Conservation (phyloP, 2,797 vertebrate species). For the Calcarius lapponicus region DNA sequence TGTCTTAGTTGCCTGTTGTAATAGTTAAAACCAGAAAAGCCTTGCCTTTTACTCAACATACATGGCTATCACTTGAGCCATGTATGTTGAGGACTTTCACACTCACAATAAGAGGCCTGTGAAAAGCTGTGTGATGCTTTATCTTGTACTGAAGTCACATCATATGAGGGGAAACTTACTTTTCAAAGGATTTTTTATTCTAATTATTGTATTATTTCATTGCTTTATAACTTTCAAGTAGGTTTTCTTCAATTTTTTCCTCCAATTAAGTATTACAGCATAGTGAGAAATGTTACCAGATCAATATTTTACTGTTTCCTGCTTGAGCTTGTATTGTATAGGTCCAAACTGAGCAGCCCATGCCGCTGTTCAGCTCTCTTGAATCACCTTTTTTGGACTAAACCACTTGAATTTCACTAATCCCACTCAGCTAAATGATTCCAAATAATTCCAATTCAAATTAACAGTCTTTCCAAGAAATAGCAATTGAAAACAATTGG, state of each 20-base stretch:
- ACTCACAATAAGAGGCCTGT: neutral
- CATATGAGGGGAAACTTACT: neutral
- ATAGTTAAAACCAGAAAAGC: neutral
- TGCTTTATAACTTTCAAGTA: neutral
- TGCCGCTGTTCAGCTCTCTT: neutral
- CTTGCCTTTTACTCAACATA: neutral
- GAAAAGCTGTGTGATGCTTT: neutral
- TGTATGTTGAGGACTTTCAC: neutral
- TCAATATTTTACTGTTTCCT: neutral
- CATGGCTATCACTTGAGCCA: neutral
- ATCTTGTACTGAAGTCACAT: neutral
- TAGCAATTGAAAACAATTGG: neutral
- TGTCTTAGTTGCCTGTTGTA: neutral
- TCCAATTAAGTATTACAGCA: neutral
- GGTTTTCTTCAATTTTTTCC: neutral
- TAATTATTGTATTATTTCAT: neutral
- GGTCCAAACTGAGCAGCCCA: neutral
- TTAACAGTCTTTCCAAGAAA: neutral
- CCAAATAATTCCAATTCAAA: neutral
- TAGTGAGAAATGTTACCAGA: neutral
- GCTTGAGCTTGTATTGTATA: neutral
- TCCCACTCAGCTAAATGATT: neutral
- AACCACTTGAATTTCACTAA: neutral
- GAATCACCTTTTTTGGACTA: neutral
- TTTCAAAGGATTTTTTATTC: neutral